Evolutionary conservation across 2,797 vertebrate species (phyloP).

Genomic region (Microctenopoma stevenorrisi): DNA sequence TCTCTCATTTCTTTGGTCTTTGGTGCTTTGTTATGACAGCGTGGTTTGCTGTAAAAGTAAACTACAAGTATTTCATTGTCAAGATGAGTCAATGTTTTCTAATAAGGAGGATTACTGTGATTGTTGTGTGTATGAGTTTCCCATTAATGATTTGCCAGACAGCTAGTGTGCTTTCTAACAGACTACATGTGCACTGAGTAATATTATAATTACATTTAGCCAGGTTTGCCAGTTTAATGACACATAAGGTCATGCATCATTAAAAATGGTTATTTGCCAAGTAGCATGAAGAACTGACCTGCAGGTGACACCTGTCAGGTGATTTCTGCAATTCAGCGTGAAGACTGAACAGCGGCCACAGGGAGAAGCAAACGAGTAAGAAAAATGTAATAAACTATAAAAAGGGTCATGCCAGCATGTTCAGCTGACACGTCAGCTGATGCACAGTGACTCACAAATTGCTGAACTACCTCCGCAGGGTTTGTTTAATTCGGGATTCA

Average conservation of each 20-base stretch:
- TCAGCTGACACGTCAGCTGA: background rate
- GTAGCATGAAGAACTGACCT: too few species aligned
- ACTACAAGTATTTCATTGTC: too few species aligned
- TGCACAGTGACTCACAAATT: background rate
- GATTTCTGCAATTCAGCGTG: background rate
- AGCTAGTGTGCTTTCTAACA: background rate
- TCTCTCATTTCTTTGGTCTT: too few species aligned
- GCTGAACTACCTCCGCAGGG: background rate
- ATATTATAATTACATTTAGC: background rate
- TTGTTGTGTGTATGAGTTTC: background rate
- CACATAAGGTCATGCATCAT: too few species aligned
- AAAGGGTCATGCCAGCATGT: background rate
- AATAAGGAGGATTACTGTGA: too few species aligned
- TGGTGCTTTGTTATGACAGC: too few species aligned
- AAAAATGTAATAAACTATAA: background rate
- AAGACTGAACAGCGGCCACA: background rate
- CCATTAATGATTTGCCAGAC: background rate
- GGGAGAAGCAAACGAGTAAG: background rate
- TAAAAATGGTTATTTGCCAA: too few species aligned
- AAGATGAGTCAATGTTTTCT: too few species aligned
- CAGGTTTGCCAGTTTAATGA: too few species aligned
- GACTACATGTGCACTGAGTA: background rate
- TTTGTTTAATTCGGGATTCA: conserved; percentile 1
- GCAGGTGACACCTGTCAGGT: too few species aligned
- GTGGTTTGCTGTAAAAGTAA: too few species aligned